Evolutionary conservation across 2,113 vertebrate genomes (phyloP), one percentile per base, ranked within the genome.

Genomic region (Gila orcuttii): DNA sequence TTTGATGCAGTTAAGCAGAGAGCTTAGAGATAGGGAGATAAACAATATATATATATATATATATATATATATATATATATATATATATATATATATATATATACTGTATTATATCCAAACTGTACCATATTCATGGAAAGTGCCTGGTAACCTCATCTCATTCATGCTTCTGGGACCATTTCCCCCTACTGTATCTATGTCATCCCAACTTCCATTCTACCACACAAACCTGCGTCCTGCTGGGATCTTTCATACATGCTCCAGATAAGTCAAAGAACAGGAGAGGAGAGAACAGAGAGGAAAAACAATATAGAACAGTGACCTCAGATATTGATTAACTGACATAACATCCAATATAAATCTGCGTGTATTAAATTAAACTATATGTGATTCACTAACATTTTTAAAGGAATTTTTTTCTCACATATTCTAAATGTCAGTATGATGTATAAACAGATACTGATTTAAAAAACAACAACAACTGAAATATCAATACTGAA

Each of bases 251-350:
- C 73, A 84, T 60, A 80, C 68, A 84, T 76, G 69, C 75, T 88
- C 68, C 74, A 84, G 83, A 84, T 86, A 86, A 88, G 79, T 84
- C 82, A 84, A 79, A 50, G n/a, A 17, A 36, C n/a, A 62, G 25
- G 21, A 55, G 9, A 47, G 64, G 6, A 25, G 11, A 60, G 36
- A 57, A 42, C 6, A 19, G 13, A 74, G 23, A 25, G 71, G 71
- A 80, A 60, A 59, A 50, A 78, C 1, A 68, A 66, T 11, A n/a
- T 3, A 71, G 33, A 68, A 52, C 47, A 31, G 17, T 78, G 75
- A 21, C 75, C 52, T 59, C 71, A 33, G 8, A 59, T 59, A 23
- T 6, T 57, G 28, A 1, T 13, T 78, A n/a, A 79, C 10, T 45
- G 59, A 42, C 28, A n/a, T 45, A 28, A 62, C 13, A 80, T 28